These are phyloP conservation scores for Artibeus lituratus DNA, from an alignment of 2,797 vertebrate species.

Conservation along the genomic window DNA sequence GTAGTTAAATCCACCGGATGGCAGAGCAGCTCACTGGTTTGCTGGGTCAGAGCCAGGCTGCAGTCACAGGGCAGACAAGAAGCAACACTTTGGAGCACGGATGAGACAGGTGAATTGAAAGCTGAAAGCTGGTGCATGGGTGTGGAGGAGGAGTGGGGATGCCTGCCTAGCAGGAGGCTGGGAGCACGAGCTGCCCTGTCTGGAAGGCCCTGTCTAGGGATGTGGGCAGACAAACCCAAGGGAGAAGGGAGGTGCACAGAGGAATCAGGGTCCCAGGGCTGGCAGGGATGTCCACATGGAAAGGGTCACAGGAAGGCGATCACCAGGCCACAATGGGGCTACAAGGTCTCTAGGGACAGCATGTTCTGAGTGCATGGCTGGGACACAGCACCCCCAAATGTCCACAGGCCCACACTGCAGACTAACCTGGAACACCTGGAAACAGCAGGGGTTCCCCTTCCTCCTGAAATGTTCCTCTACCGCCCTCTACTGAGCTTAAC, in stretches of 20 bases:
- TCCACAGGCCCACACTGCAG: background rate
- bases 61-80: background rate
- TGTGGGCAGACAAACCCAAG: background rate
- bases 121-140: background rate
- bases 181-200: background rate
- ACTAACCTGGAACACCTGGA: background rate
- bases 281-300: background rate
- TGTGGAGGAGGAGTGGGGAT: background rate
- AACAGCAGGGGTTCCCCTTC: background rate
- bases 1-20: background rate
- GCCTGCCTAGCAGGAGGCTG: background rate
- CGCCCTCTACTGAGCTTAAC: conserved; percentile 41
- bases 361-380: background rate
- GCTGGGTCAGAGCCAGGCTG: background rate
- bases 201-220: background rate
- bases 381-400: background rate
- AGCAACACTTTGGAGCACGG: background rate
- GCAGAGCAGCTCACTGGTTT: background rate
- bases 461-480: background rate
- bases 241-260: background rate
- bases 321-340: too few relatives aligned
- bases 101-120: too few relatives aligned
- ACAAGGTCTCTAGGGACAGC: background rate
- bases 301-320: background rate
- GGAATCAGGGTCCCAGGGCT: background rate